Percentiles rank a stretch among this genome's conserved stretches.
Conservation (phyloP, 2,113 vertebrate species). For the Indicator indicator region DNA sequence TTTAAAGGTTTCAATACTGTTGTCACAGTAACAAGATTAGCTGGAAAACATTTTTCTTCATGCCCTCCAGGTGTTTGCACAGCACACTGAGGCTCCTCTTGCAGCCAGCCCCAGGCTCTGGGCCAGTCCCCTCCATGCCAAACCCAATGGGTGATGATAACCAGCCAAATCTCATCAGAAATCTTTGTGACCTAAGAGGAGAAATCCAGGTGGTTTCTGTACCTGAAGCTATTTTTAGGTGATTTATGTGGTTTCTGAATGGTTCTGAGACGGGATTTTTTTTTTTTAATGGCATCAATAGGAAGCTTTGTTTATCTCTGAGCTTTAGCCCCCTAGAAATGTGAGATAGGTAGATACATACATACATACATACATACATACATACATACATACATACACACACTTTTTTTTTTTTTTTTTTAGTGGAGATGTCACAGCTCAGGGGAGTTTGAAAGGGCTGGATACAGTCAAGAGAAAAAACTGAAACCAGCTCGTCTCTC, state of each 20-base stretch:
- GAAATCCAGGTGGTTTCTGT: not conserved
- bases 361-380: too few relatives aligned
- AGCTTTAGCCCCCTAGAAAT: not conserved
- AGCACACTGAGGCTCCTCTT: fast-evolving
- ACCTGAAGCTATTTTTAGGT: not conserved
- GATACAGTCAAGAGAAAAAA: not conserved
- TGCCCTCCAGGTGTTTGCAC: not conserved
- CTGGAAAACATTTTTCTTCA: not conserved
- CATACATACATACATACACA: not conserved
- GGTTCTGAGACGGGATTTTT: not conserved
- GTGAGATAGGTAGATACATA: not conserved
- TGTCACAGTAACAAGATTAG: constrained; percentile 52
- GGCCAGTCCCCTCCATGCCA: not conserved
- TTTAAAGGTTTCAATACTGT: constrained; percentile 8
- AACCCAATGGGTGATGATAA: not conserved
- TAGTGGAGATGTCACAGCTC: not conserved
- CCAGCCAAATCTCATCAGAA: not conserved
- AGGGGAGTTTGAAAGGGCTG: not conserved
- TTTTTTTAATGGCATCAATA: not conserved
- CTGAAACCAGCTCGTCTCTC: not conserved
- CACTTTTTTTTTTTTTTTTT: not conserved
- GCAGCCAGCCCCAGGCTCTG: not conserved
- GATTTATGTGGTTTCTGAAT: not conserved
- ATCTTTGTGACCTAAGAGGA: not conserved
- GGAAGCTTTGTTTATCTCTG: not conserved